A percentile compares a stretch with the other conserved stretches of the same genome.
Conservation (phyloP, 2,113 vertebrate species). For the Bufo gargarizans region DNA sequence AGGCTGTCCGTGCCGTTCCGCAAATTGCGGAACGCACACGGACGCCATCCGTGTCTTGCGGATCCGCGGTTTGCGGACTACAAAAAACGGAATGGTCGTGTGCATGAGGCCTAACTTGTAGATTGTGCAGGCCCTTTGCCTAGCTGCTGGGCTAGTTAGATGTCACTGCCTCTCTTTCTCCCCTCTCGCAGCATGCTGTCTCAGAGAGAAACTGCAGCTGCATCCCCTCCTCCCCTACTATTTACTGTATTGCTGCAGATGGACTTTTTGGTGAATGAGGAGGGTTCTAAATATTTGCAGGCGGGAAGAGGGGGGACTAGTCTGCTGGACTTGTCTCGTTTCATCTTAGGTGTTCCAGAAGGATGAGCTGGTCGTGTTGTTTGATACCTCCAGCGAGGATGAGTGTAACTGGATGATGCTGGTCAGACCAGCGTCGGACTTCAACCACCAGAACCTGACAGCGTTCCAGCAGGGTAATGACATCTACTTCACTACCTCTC, state of each 20-base stretch:
- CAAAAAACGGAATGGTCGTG: too few relatives aligned
- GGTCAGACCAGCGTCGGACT: constrained; percentile 85
- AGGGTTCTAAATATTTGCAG: neutral
- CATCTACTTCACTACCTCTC: constrained; percentile 94
- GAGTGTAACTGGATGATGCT: constrained; percentile 99
- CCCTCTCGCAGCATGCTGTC: neutral
- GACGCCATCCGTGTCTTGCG: too few relatives aligned
- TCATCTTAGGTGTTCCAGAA: constrained; percentile 87
- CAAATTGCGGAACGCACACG: too few relatives aligned
- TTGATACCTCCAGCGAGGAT: constrained; percentile 90
- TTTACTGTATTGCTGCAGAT: neutral
- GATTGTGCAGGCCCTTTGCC: too few relatives aligned
- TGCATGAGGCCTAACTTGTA: too few relatives aligned
- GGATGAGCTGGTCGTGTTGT: constrained; percentile 81
- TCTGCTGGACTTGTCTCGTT: neutral
- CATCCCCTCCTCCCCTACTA: neutral
- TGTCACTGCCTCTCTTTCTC: neutral
- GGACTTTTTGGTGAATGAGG: neutral
- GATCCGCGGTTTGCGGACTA: too few relatives aligned
- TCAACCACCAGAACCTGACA: constrained; percentile 91
- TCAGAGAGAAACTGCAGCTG: neutral
- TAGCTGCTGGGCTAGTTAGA: too few relatives aligned
- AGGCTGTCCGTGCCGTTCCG: too few relatives aligned
- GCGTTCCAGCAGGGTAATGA: constrained; percentile 93
- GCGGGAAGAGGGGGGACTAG: neutral